Evolutionary conservation across 2,888 invertebrate genomes (phyloP), one percentile per base, ranked within the genome.

Genomic region (Cancer borealis): DNA sequence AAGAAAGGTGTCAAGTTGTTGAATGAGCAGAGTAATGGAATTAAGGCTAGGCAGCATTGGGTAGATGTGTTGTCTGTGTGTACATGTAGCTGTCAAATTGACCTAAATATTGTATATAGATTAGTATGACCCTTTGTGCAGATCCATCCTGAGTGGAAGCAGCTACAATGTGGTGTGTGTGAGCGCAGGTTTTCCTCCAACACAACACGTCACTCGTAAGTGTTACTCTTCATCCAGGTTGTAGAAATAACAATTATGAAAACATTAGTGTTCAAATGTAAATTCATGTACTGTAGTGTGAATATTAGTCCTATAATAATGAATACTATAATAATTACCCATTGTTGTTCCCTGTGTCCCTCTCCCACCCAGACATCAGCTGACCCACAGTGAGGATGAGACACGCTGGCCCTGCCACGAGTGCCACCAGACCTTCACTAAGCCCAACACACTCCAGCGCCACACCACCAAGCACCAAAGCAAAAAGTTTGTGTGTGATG

Each of bases 181-280:
- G 94, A 94, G 46, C 89, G 94, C 45, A 88, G 30, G n/a, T 94
- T 94, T 66, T 79, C 92, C 17, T 87, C 94, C 46, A 92, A 92
- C 46, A 49, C 87, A 60, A 92, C 91, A 21, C 94, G 92, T 30
- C 54, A 92, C 26, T 30, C 60, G 94, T 94, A 88, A 92, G 94
- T 92, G 45, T 14, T 47, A 47, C 6, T 47, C 73, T 47, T 84
- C 66, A 3, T 39, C 39, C 39, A 39, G 39, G 39, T 39, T 39
- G 39, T 39, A 39, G 39, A 39, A 39, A 39, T 39, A 39, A 39
- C 39, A 39, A 39, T 39, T 39, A 39, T 39, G 39, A 39, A 39
- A 39, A 39, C 39, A 39, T 39, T 39, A 2, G 39, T 39, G 39
- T 39, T 39, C 39, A 39, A 39, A 39, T 39, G 39, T 39, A 87